phyloP scores from a whole-genome alignment of 2,113 vertebrate genomes.

The Dasypus novemcinctus region DNA sequence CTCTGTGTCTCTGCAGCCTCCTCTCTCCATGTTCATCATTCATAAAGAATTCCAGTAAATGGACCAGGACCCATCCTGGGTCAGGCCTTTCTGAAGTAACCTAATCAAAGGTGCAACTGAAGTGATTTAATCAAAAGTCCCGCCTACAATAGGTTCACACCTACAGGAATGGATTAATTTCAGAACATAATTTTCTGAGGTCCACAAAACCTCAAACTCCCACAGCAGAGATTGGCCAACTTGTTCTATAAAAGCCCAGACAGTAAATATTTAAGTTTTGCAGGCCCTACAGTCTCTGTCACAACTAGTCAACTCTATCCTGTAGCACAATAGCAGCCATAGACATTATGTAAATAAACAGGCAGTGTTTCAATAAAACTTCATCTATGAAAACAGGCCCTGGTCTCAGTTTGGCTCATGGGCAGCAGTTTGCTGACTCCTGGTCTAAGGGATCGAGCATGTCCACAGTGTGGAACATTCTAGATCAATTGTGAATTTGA shows the following conservation, averaged over 20 bases:
- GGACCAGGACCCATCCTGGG: too few relatives aligned
- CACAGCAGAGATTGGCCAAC: neutral
- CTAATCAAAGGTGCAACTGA: too few relatives aligned
- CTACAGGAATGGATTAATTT: too few relatives aligned
- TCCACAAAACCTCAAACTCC: too few relatives aligned
- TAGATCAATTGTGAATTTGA: neutral
- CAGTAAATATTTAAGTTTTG: neutral
- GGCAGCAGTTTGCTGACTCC: neutral
- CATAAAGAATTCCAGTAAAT: too few relatives aligned
- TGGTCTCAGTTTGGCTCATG: neutral
- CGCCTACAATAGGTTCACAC: too few relatives aligned
- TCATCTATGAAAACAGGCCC: neutral
- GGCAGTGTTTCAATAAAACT: neutral
- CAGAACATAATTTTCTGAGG: too few relatives aligned
- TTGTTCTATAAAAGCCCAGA: neutral
- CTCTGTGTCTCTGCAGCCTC: too few relatives aligned
- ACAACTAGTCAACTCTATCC: neutral
- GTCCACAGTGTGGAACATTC: neutral
- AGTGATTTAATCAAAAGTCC: too few relatives aligned
- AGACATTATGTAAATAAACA: neutral
- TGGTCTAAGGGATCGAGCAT: neutral
- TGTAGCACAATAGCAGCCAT: rapidly evolving
- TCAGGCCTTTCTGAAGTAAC: too few relatives aligned
- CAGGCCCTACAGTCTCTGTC: neutral
- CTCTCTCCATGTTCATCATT: too few relatives aligned